Conservation (phyloP, 2,797 vertebrate species). For the Sparus aurata region DNA sequence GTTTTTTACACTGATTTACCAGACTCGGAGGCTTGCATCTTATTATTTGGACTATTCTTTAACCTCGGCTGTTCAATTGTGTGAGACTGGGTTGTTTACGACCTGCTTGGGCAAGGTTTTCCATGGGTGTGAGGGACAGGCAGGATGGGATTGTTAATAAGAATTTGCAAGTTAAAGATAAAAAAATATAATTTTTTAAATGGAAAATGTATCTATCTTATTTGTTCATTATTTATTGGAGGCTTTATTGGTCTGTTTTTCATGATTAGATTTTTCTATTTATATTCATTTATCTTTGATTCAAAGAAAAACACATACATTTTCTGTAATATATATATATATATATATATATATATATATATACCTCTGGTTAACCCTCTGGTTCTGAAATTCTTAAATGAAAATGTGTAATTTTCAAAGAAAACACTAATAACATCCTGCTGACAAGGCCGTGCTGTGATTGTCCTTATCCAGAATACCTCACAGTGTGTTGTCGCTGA, state of each 20-base stretch:
- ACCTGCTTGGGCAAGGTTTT: conserved; percentile 72
- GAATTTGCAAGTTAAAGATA: background rate
- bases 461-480: conserved; percentile 27
- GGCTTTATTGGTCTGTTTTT: background rate
- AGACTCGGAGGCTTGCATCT: conserved; percentile 83
- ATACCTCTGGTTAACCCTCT: background rate
- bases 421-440: background rate
- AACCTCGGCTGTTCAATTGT: conserved; percentile 85
- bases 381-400: background rate
- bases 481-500: conserved; percentile 48
- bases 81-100: conserved; percentile 81
- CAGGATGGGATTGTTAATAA: conserved; percentile 12
- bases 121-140: conserved; percentile 46
- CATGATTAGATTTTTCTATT: background rate
- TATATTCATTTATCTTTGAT: no score
- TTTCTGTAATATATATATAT: background rate
- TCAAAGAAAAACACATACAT: background rate
- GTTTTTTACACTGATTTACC: conserved; percentile 87
- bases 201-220: background rate
- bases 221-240: background rate
- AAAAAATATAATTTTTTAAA: background rate
- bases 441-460: conserved; percentile 21
- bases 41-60: conserved; percentile 89
- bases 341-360: no score
- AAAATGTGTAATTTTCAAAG: background rate